Percentiles rank a stretch among this genome's conserved stretches.
Conservation (phyloP, 2,888 invertebrate species). For the Drosophila affinis region DNA sequence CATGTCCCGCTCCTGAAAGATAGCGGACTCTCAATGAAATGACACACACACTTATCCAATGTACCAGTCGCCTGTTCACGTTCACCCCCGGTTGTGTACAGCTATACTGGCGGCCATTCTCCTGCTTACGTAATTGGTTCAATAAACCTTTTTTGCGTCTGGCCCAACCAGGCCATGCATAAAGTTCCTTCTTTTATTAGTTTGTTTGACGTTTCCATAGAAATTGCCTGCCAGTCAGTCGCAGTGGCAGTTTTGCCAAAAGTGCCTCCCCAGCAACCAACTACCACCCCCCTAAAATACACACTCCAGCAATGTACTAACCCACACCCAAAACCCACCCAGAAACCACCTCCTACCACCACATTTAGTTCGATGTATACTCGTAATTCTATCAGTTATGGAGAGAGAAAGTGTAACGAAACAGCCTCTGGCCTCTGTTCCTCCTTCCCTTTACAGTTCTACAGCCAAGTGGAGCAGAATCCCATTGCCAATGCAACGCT, state of each 20-base stretch:
- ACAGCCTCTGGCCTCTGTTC: neutral
- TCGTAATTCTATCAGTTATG: constrained; percentile 16
- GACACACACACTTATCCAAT: constrained; percentile 42
- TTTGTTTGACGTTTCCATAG: constrained; percentile 74
- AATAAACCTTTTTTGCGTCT: constrained; percentile 67
- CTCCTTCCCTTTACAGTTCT: constrained; percentile 86
- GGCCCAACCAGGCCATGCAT: constrained; percentile 36
- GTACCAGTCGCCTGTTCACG: neutral
- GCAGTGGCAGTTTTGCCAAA: constrained; percentile 59
- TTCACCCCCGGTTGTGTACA: neutral
- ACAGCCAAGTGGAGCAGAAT: constrained; percentile 89
- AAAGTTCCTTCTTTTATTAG: constrained; percentile 44
- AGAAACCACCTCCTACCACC: neutral
- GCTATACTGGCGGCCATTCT: constrained; percentile 16
- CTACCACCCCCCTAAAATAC: neutral
- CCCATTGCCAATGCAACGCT: constrained; percentile 89
- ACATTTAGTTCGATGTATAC: constrained; percentile 48
- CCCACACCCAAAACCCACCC: constrained; percentile 10
- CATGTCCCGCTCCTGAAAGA: constrained; percentile 42
- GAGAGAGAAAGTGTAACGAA: constrained; percentile 19
- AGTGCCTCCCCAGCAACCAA: constrained; percentile 24
- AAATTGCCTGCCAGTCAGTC: constrained; percentile 31
- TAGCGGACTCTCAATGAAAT: constrained; percentile 26
- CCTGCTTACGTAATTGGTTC: constrained; percentile 75
- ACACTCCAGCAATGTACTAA: neutral